phyloP scores from a whole-genome alignment of 2,113 vertebrate genomes.

The Oryzias javanicus region DNA sequence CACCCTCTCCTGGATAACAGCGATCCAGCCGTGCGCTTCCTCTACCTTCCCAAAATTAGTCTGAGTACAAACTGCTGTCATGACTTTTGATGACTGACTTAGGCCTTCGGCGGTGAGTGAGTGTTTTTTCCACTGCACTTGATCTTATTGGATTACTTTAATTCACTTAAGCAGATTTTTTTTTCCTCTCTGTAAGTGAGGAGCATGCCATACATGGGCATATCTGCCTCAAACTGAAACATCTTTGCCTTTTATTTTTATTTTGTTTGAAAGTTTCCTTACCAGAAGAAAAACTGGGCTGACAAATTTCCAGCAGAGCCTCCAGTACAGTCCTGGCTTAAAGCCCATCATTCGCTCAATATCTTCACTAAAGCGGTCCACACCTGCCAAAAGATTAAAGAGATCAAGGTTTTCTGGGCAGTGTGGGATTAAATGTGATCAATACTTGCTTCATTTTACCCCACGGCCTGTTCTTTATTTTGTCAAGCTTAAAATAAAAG shows the following conservation, averaged over 20 bases:
- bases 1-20: conserved; percentile 5
- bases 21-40: conserved; percentile 10
- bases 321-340: conserved; percentile 98
- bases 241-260: not conserved
- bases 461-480: conserved; percentile 2
- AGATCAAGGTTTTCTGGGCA: conserved; percentile 14
- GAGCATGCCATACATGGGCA: not conserved
- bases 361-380: conserved; percentile 97
- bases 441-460: not conserved
- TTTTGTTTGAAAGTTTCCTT: conserved; percentile 38
- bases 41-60: conserved; percentile 5
- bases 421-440: not conserved
- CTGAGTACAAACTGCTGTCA: not conserved
- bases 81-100: conserved; percentile 1
- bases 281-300: conserved; percentile 95
- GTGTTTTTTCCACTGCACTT: not conserved
- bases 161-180: not conserved
- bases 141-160: not conserved
- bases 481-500: too few species aligned
- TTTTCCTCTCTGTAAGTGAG: not conserved
- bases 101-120: not conserved
- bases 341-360: conserved; percentile 98
- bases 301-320: conserved; percentile 97
- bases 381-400: conserved; percentile 77
- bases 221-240: not conserved